Evolutionary conservation across 2,888 invertebrate genomes (phyloP).

Genomic region (Merodon equestris): DNA sequence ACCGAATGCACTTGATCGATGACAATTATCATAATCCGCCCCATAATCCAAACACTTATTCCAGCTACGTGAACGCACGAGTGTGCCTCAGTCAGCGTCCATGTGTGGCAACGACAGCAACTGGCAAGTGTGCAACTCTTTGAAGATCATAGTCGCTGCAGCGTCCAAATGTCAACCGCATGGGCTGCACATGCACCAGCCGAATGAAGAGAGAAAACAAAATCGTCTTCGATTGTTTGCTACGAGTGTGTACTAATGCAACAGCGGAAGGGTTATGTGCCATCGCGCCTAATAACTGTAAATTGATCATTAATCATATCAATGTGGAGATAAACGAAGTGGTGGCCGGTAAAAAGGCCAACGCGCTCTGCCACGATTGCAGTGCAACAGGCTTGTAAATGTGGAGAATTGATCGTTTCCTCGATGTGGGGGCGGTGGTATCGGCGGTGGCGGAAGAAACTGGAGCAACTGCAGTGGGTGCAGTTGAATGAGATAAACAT

Average conservation of each 20-base stretch:
- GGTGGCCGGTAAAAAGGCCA: slow-evolving; percentile 32
- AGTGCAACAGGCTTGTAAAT: no score
- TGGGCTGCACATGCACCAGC: slow-evolving; percentile 41
- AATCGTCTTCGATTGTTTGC: slow-evolving; percentile 30
- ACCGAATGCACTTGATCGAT: slow-evolving; percentile 52
- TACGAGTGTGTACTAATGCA: slow-evolving; percentile 3
- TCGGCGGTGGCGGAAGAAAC: no score
- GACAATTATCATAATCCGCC: slow-evolving; percentile 62
- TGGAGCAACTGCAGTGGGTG: no score
- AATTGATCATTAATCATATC: slow-evolving; percentile 56
- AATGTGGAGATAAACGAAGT: slow-evolving; percentile 28
- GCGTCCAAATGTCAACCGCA: slow-evolving; percentile 44
- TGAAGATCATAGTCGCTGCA: slow-evolving; percentile 26
- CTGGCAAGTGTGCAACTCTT: slow-evolving; percentile 42
- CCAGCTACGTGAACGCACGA: neutral
- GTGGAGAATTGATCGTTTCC: slow-evolving; percentile 10
- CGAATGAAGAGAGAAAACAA: no score
- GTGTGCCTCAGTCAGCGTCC: neutral
- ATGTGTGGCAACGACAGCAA: neutral
- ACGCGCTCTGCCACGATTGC: slow-evolving; percentile 27
- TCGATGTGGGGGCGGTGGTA: no score
- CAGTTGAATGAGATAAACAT: no score
- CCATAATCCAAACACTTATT: slow-evolving; percentile 4
- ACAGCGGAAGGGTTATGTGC: neutral
- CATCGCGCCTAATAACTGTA: slow-evolving; percentile 39